These are phyloP conservation scores for Sinocyclocheilus maitianheensis DNA, from an alignment of 2,113 vertebrate species.

Conservation along the genomic window DNA sequence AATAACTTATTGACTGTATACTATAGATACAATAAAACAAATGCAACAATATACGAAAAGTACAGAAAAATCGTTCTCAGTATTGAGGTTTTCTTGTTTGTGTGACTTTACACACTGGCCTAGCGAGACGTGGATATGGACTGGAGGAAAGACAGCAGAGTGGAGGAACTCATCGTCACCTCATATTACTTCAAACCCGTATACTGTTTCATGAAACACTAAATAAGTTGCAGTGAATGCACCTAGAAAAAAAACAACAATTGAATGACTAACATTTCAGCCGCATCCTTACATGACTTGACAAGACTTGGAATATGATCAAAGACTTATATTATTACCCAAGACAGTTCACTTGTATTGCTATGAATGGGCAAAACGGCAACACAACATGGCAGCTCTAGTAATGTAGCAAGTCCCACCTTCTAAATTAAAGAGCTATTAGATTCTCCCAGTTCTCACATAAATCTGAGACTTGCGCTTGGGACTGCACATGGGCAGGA, in stretches of 20 bases:
- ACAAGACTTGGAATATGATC: background rate
- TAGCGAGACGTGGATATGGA: background rate
- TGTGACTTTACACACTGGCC: conserved; percentile 29
- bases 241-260: background rate
- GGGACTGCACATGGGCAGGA: background rate
- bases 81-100: conserved; percentile 74
- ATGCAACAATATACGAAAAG: conserved; percentile 65
- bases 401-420: background rate
- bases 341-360: background rate
- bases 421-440: no score
- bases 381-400: background rate
- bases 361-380: background rate
- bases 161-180: background rate
- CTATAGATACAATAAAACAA: conserved; percentile 66
- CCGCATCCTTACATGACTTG: background rate
- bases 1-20: conserved; percentile 74
- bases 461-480: background rate
- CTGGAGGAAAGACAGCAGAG: conserved; percentile 5
- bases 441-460: background rate
- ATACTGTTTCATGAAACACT: background rate
- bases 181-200: background rate
- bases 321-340: background rate
- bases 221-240: background rate
- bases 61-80: conserved; percentile 50
- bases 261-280: background rate